Base-by-base conservation (phyloP, 2,113 vertebrate genomes). In the Varanus salvator region DNA sequence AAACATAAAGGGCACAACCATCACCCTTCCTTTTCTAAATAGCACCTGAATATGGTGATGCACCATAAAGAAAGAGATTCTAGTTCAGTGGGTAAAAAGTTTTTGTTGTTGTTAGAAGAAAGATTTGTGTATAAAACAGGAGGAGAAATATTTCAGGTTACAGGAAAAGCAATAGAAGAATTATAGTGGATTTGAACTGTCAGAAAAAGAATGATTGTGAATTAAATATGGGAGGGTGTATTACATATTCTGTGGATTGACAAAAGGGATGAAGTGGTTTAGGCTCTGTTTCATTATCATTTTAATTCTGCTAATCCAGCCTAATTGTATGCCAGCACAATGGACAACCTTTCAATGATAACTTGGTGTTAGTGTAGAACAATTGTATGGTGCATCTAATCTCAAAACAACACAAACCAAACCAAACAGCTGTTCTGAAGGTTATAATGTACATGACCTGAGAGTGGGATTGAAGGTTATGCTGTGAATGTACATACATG, bases 211-310 rank as follows among this genome's bases (percentile, higher is more conserved):
- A 11, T 77, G 83, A 84, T 78, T 68, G 69, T 77, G 31, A 85
- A 27, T 93, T 74, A 72, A 88, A 31, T 71, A 17, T 57, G 64
- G 86, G 72, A 71, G 81, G 75, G 52, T 89, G 60, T 57, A 89
- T 84, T 89, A 89, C 5, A 78, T 3, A 85, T 85, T 52, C 48
- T 69, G 85, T 69, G 74, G 44, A 85, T 44, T 54, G 60, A 54
- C 52, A 84, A 25, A 31, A 77, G 23, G 38, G 31, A 60, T 78
- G n/a, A 89, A 89, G n/a, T 54, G 82, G 44, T n/a, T 54, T 74
- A 21, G 57, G 38, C 60, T 38, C 27, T 74, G 78, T 82, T 81
- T 71, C 52, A 34, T 74, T 84, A 89, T 84, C 82, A 85, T 83
- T 85, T 89, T 78, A 84, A 69, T 89, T 69, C 64, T 52, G 64